Percentiles rank a stretch among this genome's conserved stretches.
phyloP scores from a whole-genome alignment of 2,113 vertebrate species.

The Phocoena phocoena region DNA sequence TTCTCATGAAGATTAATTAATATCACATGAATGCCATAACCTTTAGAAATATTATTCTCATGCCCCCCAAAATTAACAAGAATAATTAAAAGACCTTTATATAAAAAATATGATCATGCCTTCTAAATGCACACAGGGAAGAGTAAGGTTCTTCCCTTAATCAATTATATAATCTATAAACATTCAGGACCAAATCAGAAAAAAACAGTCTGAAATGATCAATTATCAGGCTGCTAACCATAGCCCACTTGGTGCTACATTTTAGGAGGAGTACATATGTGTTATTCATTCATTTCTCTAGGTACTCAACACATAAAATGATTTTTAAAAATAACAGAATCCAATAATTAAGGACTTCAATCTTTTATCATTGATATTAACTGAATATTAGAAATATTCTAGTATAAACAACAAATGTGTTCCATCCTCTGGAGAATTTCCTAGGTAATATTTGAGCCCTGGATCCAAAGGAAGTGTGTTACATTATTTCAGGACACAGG shows the following conservation, averaged over 20 bases:
- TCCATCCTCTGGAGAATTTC: neutral
- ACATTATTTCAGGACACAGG: neutral
- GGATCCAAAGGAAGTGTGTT: neutral
- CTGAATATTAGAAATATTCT: neutral
- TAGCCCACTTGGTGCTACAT: neutral
- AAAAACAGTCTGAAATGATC: neutral
- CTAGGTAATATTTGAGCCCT: neutral
- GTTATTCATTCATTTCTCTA: neutral
- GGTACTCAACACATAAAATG: neutral
- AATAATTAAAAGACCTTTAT: neutral
- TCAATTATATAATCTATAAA: neutral
- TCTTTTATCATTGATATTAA: neutral
- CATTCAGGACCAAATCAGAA: neutral
- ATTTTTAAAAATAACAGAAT: neutral
- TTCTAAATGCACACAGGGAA: neutral
- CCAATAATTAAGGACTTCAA: neutral
- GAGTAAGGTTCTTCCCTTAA: neutral
- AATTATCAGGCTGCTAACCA: neutral
- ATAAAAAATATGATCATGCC: neutral
- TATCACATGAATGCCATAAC: neutral
- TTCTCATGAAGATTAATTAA: neutral
- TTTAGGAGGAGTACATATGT: neutral
- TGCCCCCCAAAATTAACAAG: neutral
- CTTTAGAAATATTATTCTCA: neutral
- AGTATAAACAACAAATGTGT: neutral